These are phyloP conservation scores for Ellobium chinense DNA, from an alignment of 2,888 invertebrate genomes.

Conservation along the genomic window DNA sequence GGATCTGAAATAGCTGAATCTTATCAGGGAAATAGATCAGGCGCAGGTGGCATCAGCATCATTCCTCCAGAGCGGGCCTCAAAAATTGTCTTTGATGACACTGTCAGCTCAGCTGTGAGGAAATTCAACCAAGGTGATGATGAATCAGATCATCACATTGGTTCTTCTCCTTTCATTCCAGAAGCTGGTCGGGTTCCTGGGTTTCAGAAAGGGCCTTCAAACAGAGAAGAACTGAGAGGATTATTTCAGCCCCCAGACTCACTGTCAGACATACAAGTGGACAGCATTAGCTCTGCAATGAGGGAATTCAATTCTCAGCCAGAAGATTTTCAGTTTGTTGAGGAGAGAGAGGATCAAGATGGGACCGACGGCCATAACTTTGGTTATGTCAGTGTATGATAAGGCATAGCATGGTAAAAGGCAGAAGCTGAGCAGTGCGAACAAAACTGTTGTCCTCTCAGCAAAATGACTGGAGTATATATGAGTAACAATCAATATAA, in stretches of 20 bases:
- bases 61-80: slow-evolving; percentile 11
- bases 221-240: neutral
- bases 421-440: too few relatives aligned
- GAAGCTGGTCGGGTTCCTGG: neutral
- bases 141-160: neutral
- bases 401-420: too few relatives aligned
- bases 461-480: too few relatives aligned
- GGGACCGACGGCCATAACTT: too few relatives aligned
- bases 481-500: too few relatives aligned
- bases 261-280: neutral
- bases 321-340: neutral
- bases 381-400: slow-evolving; percentile 12
- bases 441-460: too few relatives aligned
- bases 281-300: slow-evolving; percentile 4
- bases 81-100: neutral
- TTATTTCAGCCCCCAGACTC: neutral
- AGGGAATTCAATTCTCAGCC: neutral
- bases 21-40: too few relatives aligned
- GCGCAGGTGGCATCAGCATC: neutral
- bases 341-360: neutral
- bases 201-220: neutral
- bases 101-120: neutral
- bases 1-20: neutral
- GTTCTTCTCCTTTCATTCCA: neutral
- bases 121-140: neutral